Conservation (phyloP, 1,140 invertebrate species). For the Brevipalpus yothersi region DNA sequence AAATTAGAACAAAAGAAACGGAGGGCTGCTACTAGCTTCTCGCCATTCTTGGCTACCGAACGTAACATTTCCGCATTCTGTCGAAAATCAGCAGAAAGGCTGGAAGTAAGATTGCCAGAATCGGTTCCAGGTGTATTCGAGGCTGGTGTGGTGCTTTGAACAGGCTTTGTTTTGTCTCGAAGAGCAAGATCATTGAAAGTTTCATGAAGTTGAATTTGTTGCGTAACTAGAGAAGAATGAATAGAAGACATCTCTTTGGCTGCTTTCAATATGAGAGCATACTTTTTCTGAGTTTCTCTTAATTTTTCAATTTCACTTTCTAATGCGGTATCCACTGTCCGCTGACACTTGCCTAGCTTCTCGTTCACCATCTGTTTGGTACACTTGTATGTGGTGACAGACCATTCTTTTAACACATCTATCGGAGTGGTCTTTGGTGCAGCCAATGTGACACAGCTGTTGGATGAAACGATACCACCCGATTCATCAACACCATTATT, state of each 20-base stretch:
- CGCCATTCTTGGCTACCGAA: constrained; percentile 76
- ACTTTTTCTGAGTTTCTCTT: constrained; percentile 79
- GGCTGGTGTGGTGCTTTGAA: background rate
- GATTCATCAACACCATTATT: background rate
- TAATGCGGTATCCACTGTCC: constrained; percentile 67
- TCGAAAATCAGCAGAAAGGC: constrained; percentile 48
- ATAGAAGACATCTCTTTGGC: constrained; percentile 27
- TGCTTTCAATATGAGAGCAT: constrained; percentile 59
- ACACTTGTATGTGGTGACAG: constrained; percentile 88
- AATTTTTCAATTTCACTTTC: constrained; percentile 75
- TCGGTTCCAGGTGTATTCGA: background rate
- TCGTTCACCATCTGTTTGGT: constrained; percentile 83
- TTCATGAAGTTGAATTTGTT: constrained; percentile 6
- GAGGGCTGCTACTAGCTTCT: constrained; percentile 54
- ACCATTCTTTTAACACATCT: constrained; percentile 79
- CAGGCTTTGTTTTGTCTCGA: background rate
- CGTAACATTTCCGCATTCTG: constrained; percentile 87
- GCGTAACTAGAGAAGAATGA: constrained; percentile 4
- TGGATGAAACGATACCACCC: background rate
- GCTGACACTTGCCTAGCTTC: constrained; percentile 49
- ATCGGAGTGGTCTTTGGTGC: constrained; percentile 22
- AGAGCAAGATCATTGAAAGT: constrained; percentile 7
- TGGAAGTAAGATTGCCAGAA: background rate
- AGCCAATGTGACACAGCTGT: too few relatives aligned
- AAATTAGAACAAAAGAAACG: constrained; percentile 90